These are phyloP conservation scores for Nyctibius bracteatus DNA, from an alignment of 2,113 vertebrate genomes.

Conservation along the genomic window DNA sequence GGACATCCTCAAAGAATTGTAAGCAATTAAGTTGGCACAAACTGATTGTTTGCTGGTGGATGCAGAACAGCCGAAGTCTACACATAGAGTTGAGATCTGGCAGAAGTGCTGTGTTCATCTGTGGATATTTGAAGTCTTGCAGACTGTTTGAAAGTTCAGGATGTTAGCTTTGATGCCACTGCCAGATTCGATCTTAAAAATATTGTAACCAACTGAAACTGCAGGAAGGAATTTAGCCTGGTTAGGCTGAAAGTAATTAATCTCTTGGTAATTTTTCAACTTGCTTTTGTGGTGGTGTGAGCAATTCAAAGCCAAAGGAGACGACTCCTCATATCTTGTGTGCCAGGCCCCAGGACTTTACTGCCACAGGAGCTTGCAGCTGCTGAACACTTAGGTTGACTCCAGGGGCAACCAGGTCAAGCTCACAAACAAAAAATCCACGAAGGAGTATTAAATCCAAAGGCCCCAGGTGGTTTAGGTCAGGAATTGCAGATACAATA, in stretches of 20 bases:
- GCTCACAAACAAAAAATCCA: not conserved
- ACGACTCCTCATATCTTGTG: not conserved
- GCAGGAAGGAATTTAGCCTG: not conserved
- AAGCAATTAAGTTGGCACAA: not conserved
- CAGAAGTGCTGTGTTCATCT: not conserved
- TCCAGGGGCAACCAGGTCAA: not conserved
- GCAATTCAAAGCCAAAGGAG: not conserved
- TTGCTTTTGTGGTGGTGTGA: not conserved
- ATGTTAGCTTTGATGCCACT: not conserved
- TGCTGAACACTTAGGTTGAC: accelerated
- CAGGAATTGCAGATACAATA: not conserved
- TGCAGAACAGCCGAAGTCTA: not conserved
- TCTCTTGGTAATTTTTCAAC: not conserved
- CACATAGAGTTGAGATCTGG: not conserved
- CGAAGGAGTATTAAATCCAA: not conserved
- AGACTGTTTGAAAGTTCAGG: not conserved
- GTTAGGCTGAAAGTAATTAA: not conserved
- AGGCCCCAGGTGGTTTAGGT: not conserved
- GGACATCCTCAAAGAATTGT: not conserved
- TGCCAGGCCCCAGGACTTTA: not conserved
- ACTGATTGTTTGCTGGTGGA: not conserved
- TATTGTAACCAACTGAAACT: not conserved
- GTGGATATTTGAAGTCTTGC: not conserved
- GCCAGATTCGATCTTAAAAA: not conserved
- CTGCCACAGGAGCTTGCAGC: not conserved